Evolutionary conservation across 2,113 vertebrate species (phyloP).

Genomic region (Phoxinus phoxinus): DNA sequence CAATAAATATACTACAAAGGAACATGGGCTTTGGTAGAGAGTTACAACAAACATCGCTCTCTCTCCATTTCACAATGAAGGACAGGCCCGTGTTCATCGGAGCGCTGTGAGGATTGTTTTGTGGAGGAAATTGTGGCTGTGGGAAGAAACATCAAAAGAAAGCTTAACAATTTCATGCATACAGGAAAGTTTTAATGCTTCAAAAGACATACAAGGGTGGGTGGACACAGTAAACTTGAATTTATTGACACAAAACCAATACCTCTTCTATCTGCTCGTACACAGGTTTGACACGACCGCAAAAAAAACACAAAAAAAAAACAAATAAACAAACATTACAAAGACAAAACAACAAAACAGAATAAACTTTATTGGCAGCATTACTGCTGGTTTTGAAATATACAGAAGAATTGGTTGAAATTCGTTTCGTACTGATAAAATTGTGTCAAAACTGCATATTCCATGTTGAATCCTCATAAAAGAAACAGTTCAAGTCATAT

Average conservation of each 20-base stretch:
- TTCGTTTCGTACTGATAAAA: slow-evolving; percentile 61
- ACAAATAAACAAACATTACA: slow-evolving; percentile 67
- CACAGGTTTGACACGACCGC: slow-evolving; percentile 88
- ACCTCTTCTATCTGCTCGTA: slow-evolving; percentile 87
- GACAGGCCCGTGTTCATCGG: slow-evolving; percentile 66
- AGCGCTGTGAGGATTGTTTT: slow-evolving; percentile 50
- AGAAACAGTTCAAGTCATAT: slow-evolving; percentile 84
- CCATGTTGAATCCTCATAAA: slow-evolving; percentile 73
- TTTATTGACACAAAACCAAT: slow-evolving; percentile 91
- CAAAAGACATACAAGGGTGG: slow-evolving; percentile 84
- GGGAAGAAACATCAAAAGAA: slow-evolving; percentile 75
- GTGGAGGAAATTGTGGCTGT: slow-evolving; percentile 56
- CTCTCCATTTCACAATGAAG: slow-evolving; percentile 74
- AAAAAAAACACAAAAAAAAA: slow-evolving; percentile 75
- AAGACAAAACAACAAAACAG: slow-evolving; percentile 65
- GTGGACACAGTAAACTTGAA: slow-evolving; percentile 90
- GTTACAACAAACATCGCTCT: slow-evolving; percentile 76
- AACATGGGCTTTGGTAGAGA: slow-evolving; percentile 77
- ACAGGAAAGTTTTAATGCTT: slow-evolving; percentile 86
- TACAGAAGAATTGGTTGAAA: slow-evolving; percentile 65
- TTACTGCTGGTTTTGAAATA: slow-evolving; percentile 72
- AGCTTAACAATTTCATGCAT: slow-evolving; percentile 84
- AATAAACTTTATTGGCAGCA: slow-evolving; percentile 69
- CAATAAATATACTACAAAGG: slow-evolving; percentile 85
- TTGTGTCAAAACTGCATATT: slow-evolving; percentile 41